Conservation (phyloP, 2,113 vertebrate genomes). For the Labeo rohita region DNA sequence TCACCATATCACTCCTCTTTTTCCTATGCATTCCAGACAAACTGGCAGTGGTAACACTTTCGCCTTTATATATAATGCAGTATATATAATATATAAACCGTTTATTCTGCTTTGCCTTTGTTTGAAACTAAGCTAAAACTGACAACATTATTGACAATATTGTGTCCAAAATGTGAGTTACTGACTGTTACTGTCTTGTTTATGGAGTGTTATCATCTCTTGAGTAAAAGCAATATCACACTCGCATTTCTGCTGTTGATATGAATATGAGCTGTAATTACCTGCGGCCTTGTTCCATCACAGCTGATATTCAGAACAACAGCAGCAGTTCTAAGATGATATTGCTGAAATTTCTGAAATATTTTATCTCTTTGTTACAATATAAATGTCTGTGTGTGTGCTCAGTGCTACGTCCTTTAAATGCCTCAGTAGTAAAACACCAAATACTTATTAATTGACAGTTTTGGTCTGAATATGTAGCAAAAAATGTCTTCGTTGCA, state of each 20-base stretch:
- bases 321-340: background rate
- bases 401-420: background rate
- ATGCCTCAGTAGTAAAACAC: background rate
- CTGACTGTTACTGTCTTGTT: background rate
- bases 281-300: background rate
- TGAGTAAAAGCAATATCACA: background rate
- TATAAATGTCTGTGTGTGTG: background rate
- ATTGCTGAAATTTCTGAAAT: background rate
- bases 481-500: background rate
- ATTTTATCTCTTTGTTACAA: background rate
- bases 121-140: background rate
- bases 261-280: background rate
- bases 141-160: background rate
- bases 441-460: background rate
- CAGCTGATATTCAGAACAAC: background rate
- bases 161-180: background rate
- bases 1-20: background rate
- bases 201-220: background rate
- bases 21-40: background rate
- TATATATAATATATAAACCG: too few relatives aligned
- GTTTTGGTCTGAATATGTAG: background rate
- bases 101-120: background rate
- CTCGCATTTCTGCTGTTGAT: background rate
- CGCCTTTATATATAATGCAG: background rate
- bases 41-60: background rate